Conservation (phyloP, 2,113 vertebrate genomes). For the Sphaerodactylus townsendi region DNA sequence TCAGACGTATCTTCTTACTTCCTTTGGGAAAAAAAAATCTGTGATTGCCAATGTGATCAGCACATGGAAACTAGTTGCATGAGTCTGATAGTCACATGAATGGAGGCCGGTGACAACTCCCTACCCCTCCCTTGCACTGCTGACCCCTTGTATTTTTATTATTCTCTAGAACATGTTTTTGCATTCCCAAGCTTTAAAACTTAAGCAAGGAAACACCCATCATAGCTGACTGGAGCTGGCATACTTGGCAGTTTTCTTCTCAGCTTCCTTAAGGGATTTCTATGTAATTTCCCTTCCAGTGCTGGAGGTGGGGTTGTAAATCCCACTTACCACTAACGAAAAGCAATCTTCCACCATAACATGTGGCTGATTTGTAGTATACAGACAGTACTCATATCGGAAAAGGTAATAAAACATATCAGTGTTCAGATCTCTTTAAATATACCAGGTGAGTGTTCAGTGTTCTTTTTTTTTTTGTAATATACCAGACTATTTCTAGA, state of each 20-base stretch:
- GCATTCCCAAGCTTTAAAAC: background rate
- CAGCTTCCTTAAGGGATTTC: background rate
- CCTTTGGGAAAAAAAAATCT: no score
- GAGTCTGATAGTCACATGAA: background rate
- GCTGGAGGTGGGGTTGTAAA: background rate
- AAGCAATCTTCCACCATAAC: background rate
- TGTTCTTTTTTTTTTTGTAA: background rate
- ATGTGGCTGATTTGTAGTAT: background rate
- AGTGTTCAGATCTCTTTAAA: no score
- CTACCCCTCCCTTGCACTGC: background rate
- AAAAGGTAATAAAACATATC: background rate
- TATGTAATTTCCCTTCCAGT: no score
- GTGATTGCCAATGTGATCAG: background rate
- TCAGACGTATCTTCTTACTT: background rate
- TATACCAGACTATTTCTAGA: background rate
- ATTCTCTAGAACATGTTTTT: background rate
- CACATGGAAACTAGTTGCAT: background rate
- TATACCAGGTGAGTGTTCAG: background rate
- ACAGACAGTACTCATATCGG: background rate
- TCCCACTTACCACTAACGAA: background rate
- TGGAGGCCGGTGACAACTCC: background rate
- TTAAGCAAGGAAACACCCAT: background rate
- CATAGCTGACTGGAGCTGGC: background rate
- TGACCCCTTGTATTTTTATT: background rate
- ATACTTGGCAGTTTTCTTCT: background rate